Conservation (phyloP, 1,140 invertebrate genomes). For the Trachymyrmex cornetzi region DNA sequence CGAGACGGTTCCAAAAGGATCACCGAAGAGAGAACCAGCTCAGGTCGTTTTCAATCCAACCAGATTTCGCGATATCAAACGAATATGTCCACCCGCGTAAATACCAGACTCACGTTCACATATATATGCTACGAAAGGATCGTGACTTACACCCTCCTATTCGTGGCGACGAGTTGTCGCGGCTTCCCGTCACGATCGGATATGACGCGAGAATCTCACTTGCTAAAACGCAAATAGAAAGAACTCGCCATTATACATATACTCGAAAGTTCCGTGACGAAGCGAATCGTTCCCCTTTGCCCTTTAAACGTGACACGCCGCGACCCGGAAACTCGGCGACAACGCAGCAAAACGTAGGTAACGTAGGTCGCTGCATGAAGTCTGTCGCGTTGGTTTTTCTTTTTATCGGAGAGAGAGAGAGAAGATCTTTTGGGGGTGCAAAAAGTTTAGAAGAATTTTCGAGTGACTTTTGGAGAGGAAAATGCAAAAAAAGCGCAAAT, state of each 20-base stretch:
- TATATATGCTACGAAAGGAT: not conserved
- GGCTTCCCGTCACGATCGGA: not conserved
- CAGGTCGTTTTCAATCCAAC: too few relatives aligned
- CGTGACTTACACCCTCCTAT: too few relatives aligned
- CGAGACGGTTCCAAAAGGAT: too few relatives aligned
- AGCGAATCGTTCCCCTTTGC: not conserved
- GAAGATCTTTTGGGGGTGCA: too few relatives aligned
- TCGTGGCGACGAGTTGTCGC: not conserved
- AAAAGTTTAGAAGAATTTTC: too few relatives aligned
- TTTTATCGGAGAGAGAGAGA: too few relatives aligned
- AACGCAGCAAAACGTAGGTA: not conserved
- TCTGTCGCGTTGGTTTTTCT: too few relatives aligned
- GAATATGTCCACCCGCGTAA: not conserved
- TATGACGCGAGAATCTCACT: not conserved
- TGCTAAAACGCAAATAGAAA: not conserved
- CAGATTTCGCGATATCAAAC: not conserved
- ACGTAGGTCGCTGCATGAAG: too few relatives aligned
- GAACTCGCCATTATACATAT: not conserved
- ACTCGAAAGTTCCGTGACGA: not conserved
- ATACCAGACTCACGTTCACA: not conserved
- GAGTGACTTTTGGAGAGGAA: too few relatives aligned
- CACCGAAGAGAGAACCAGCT: not conserved
- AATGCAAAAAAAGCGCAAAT: too few relatives aligned
- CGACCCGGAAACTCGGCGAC: not conserved
- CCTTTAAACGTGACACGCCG: slow-evolving; percentile 9